These are phyloP conservation scores for Perithous albicinctus DNA, from an alignment of 2,888 invertebrate genomes.

Conservation along the genomic window DNA sequence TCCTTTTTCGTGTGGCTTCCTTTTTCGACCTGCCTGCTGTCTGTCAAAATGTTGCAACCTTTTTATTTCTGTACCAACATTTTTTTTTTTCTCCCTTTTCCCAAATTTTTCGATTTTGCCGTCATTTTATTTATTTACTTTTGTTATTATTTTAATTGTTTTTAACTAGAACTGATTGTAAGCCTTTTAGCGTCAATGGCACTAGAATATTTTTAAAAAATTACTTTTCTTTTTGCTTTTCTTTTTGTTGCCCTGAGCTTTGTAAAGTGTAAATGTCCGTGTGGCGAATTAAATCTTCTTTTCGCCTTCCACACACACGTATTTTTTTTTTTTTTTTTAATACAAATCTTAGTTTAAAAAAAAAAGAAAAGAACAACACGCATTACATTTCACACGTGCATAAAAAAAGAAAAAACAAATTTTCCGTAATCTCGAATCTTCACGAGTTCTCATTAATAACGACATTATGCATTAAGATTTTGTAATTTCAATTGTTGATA, in stretches of 20 bases:
- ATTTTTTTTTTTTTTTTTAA: not conserved
- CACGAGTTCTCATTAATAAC: slow-evolving; percentile 41
- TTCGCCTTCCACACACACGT: slow-evolving; percentile 61
- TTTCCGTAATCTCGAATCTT: slow-evolving; percentile 33
- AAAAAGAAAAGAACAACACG: slow-evolving; percentile 1
- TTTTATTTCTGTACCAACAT: slow-evolving; percentile 63
- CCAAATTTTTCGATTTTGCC: slow-evolving; percentile 31
- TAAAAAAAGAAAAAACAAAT: not conserved
- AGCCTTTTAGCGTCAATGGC: slow-evolving; percentile 42
- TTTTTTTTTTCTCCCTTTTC: slow-evolving; percentile 30
- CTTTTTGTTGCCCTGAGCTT: slow-evolving; percentile 18
- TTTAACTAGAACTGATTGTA: slow-evolving; percentile 49
- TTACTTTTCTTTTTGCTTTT: slow-evolving; percentile 24
- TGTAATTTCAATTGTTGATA: no score
- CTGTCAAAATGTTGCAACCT: slow-evolving; percentile 44
- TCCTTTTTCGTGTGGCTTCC: slow-evolving; percentile 54
- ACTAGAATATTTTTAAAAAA: not conserved
- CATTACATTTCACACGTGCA: slow-evolving; percentile 32
- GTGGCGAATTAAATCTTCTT: slow-evolving; percentile 38
- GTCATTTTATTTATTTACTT: no score
- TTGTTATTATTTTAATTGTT: slow-evolving; percentile 58
- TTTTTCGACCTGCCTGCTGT: slow-evolving; percentile 71
- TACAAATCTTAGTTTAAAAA: no score
- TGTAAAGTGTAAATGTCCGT: slow-evolving; percentile 24
- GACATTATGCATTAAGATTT: slow-evolving; percentile 28